These are phyloP conservation scores for Xestia rhomboidea DNA, from an alignment of 2,888 invertebrate species.

Conservation along the genomic window DNA sequence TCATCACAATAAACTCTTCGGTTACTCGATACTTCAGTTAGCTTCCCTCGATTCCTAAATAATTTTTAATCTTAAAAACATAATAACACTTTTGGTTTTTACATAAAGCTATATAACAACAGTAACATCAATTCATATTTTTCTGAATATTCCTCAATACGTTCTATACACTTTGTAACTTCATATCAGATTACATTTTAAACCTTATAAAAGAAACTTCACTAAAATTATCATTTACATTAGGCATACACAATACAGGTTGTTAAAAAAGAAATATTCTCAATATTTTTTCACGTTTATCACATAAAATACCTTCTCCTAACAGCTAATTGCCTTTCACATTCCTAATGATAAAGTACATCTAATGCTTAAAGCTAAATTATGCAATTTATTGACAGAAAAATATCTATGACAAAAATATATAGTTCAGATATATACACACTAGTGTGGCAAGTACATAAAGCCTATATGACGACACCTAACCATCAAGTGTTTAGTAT, in stretches of 20 bases:
- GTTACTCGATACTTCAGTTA: conserved; percentile 65
- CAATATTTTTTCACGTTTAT: conserved; percentile 75
- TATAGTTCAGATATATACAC: conserved; percentile 76
- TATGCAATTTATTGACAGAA: conserved; percentile 85
- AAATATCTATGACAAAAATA: conserved; percentile 86
- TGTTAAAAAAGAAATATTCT: conserved; percentile 81
- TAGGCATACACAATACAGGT: conserved; percentile 77
- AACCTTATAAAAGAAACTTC: conserved; percentile 69
- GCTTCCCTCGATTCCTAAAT: conserved; percentile 67
- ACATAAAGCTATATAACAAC: conserved; percentile 90
- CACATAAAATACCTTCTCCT: conserved; percentile 84
- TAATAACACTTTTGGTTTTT: conserved; percentile 90
- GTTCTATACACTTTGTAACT: conserved; percentile 80
- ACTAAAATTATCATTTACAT: conserved; percentile 66
- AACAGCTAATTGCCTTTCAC: conserved; percentile 72
- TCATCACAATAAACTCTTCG: conserved; percentile 61
- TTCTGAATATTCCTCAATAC: conserved; percentile 80
- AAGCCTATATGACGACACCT: conserved; percentile 70
- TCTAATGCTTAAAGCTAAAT: conserved; percentile 85
- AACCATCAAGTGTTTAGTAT: conserved; percentile 75
- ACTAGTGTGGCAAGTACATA: conserved; percentile 82
- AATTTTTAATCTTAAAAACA: conserved; percentile 85
- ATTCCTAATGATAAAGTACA: conserved; percentile 73
- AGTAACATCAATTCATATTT: conserved; percentile 86
- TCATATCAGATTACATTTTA: conserved; percentile 74